Conservation (phyloP, 1,140 invertebrate species). For the Lutraria rhynchaena region DNA sequence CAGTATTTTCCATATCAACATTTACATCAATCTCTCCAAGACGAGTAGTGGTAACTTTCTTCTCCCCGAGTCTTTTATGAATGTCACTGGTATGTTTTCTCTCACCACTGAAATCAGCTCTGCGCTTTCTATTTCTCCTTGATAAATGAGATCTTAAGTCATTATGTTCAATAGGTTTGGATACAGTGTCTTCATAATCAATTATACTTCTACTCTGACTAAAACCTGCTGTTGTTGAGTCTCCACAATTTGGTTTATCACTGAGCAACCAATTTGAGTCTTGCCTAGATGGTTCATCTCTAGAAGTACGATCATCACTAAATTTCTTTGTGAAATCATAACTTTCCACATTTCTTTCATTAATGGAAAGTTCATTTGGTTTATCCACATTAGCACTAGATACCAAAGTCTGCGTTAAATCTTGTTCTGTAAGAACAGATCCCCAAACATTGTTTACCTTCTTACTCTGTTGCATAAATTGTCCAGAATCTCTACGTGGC, state of each 20-base stretch:
- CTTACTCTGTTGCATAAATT: constrained; percentile 8
- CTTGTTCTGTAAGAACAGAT: constrained; percentile 71
- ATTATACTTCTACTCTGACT: constrained; percentile 46
- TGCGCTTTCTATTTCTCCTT: constrained; percentile 15
- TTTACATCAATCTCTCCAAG: constrained; percentile 57
- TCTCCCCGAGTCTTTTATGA: constrained; percentile 40
- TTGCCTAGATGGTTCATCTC: too few relatives aligned
- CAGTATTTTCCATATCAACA: constrained; percentile 55
- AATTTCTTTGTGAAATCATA: constrained; percentile 71
- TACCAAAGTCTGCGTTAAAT: constrained; percentile 64
- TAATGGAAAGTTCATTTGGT: constrained; percentile 13
- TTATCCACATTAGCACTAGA: constrained; percentile 66
- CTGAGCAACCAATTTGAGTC: background rate
- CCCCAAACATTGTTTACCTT: constrained; percentile 73
- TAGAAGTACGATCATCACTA: constrained; percentile 58
- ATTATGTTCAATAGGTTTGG: constrained; percentile 28
- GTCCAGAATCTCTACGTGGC: background rate
- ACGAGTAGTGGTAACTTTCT: constrained; percentile 27
- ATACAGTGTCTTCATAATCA: constrained; percentile 58
- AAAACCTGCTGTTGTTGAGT: background rate
- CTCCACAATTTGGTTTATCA: constrained; percentile 23
- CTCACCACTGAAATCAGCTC: constrained; percentile 29
- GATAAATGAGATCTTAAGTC: background rate
- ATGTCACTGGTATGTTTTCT: constrained; percentile 47
- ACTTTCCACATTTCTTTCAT: constrained; percentile 68